Base-by-base conservation (phyloP, 2,113 vertebrate genomes). In the Donacobius atricapilla region DNA sequence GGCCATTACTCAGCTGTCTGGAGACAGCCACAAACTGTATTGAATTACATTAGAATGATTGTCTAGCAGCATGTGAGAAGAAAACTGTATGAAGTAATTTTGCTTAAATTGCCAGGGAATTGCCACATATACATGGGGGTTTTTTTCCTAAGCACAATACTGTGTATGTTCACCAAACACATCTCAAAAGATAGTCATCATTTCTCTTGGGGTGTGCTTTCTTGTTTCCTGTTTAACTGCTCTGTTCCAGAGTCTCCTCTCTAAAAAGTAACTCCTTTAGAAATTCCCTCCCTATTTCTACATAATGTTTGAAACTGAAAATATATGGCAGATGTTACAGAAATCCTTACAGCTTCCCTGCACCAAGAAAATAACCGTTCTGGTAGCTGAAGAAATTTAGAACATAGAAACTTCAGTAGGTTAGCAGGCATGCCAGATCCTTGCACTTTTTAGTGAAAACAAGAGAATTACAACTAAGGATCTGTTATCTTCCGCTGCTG, bases 1-100 rank as follows among this genome's bases (percentile, higher is more conserved):
- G 94, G 66, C 94, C 95, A 96, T 98, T 98, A 98, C 96, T 98
- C 97, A 98, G 97, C 97, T 97, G 97, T 98, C 97, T 97, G 97
- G 93, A 98, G 96, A 54, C 89, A 98, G 96, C 96, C 98, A 97
- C 97, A 97, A 91, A 97, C 86, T 75, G 57, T 96, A 97, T 95
- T 96, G 86, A 92, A 94, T 98, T 98, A 96, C 97, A 89, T 78
- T 95, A 87, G 54, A 79, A 71, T 85, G 31, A 96, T 87, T 96
- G 94, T 96, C 94, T 97, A 94, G 90, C 83, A 83, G 83, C 91
- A 90, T 58, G 70, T 87, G 93, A 95, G 94, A 94, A 93, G 86
- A 95, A 97, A 97, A 90, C 86, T 92, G 76, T 78, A 96, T 90
- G 87, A 96, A 93, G 89, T 84, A 78, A 95, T 91, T 75, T 80